These are phyloP conservation scores for Bombus cullumanus DNA, from an alignment of 1,140 invertebrate genomes.

Conservation along the genomic window DNA sequence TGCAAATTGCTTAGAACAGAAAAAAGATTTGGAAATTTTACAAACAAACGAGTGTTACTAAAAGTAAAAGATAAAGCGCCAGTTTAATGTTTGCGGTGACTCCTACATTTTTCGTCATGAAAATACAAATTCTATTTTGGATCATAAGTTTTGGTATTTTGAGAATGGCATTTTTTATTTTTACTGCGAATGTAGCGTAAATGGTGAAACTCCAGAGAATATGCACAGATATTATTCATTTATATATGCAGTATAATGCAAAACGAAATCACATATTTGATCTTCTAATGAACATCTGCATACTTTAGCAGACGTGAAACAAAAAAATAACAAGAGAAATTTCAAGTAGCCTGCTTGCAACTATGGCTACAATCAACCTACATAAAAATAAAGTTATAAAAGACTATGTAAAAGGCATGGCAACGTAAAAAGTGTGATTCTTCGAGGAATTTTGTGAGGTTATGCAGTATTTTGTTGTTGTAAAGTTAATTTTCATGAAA, in stretches of 20 bases:
- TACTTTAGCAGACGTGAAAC: neutral
- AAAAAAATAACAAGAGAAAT: neutral
- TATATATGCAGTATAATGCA: neutral
- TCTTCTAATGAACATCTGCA: neutral
- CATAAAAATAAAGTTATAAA: neutral
- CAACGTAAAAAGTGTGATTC: neutral
- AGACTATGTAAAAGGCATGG: neutral
- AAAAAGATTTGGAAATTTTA: too few species aligned
- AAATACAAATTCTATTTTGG: too few species aligned
- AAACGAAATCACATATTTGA: neutral
- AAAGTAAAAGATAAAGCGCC: too few species aligned
- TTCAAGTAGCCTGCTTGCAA: neutral
- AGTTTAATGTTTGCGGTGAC: too few species aligned
- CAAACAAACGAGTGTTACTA: too few species aligned
- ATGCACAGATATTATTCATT: neutral
- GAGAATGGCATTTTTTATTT: too few species aligned
- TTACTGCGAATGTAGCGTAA: neutral
- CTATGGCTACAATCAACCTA: neutral
- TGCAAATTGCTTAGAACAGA: too few species aligned
- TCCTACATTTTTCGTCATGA: too few species aligned
- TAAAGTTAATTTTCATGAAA: neutral
- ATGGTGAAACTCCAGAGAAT: neutral
- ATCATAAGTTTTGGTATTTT: too few species aligned
- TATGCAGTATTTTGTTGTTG: too few species aligned
- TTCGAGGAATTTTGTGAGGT: neutral